A percentile compares a stretch with the other conserved stretches of the same genome.
These are phyloP conservation scores for Galago senegalensis DNA, from an alignment of 2,797 vertebrate species.

Conservation along the genomic window DNA sequence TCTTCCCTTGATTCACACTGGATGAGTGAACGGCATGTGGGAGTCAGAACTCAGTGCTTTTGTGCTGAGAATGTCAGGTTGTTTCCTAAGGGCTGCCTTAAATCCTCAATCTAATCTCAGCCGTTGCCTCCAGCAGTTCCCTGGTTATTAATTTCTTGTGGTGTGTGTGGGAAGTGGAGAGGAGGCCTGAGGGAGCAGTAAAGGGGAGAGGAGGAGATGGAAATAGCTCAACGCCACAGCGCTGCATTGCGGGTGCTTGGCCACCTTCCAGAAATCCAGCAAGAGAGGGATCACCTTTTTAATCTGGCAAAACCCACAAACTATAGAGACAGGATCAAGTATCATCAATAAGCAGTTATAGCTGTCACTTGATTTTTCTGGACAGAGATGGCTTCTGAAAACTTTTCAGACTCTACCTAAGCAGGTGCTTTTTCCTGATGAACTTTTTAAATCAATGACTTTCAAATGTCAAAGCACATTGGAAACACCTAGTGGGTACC, in stretches of 20 bases:
- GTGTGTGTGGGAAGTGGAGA: neutral
- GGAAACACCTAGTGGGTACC: neutral
- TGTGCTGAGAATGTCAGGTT: neutral
- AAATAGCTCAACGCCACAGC: neutral
- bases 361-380: constrained; percentile 41
- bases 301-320: constrained; percentile 38
- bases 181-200: neutral
- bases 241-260: neutral
- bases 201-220: neutral
- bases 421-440: constrained; percentile 37
- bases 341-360: neutral
- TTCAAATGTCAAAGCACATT: neutral
- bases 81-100: neutral
- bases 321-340: neutral
- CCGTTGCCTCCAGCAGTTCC: neutral
- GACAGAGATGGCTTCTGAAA: constrained; percentile 25
- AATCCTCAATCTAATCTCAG: neutral
- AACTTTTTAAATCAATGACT: constrained; percentile 34
- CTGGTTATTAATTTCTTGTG: neutral
- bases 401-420: neutral
- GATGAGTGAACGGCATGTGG: neutral
- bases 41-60: constrained; percentile 24
- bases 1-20: constrained; percentile 1
- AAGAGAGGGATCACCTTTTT: constrained; percentile 1
- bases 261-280: neutral